phyloP scores from a whole-genome alignment of 30 jellyfish, hydroid and myxozoan species.

The Aurelia sp. region DNA sequence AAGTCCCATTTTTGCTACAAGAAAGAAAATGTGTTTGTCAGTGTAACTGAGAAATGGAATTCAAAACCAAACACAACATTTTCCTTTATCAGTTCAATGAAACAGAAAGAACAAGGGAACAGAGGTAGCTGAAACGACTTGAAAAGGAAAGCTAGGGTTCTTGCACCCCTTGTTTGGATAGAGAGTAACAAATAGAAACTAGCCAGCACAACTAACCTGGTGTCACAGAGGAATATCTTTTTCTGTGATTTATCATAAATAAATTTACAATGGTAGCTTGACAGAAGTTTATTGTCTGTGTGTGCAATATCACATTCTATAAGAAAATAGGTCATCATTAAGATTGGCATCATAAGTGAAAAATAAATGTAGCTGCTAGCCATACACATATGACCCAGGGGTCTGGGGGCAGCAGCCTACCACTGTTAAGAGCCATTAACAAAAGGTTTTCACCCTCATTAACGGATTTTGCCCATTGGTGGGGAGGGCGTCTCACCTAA shows the following conservation, averaged over 20 bases:
- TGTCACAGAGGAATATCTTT: constrained; percentile 27
- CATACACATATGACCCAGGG: background rate
- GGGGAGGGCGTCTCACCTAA: no score
- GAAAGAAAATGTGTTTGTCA: background rate
- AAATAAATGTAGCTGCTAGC: background rate
- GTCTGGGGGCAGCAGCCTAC: no score
- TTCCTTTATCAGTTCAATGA: no score
- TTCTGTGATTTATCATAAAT: constrained; percentile 1
- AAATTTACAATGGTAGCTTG: constrained; percentile 44
- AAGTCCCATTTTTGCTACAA: constrained; percentile 52
- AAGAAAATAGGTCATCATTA: background rate
- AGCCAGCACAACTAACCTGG: constrained; percentile 16
- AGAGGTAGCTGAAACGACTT: no score
- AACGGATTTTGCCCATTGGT: no score
- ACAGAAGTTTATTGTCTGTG: constrained; percentile 22
- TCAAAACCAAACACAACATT: no score
- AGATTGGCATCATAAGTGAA: background rate
- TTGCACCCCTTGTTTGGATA: no score
- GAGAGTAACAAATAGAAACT: no score
- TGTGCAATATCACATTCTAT: constrained; percentile 55
- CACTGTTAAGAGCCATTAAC: no score
- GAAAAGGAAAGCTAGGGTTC: no score
- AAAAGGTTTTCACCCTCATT: no score
- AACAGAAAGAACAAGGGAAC: no score
- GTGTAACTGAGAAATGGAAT: background rate